Conservation (phyloP, 2,113 vertebrate genomes). For the Microtus ochrogaster region DNA sequence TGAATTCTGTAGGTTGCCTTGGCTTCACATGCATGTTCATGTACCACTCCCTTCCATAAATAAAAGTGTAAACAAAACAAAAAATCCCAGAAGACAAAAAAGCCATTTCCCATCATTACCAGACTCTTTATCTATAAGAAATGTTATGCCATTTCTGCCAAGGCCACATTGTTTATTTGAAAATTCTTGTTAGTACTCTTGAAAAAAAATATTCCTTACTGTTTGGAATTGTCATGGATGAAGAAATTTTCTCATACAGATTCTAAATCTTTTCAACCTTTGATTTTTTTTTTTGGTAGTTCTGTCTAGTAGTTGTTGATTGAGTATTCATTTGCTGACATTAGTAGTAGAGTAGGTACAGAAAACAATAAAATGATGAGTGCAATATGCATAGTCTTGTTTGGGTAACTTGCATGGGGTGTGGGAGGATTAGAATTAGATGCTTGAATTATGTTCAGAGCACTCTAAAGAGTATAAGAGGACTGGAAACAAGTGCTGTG, state of each 20-base stretch:
- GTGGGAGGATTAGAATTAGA: constrained; percentile 21
- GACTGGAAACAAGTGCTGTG: not conserved
- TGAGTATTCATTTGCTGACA: not conserved
- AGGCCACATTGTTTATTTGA: not conserved
- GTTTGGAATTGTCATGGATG: not conserved
- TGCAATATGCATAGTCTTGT: not conserved
- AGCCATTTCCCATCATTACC: not conserved
- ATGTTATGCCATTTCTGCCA: not conserved
- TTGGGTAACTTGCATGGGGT: constrained; percentile 4
- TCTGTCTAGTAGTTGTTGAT: constrained; percentile 32
- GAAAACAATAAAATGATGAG: not conserved
- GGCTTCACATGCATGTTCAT: not conserved
- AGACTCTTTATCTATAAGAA: not conserved
- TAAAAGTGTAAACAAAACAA: not conserved
- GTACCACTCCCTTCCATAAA: not conserved
- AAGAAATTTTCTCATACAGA: not conserved
- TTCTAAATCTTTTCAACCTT: not conserved
- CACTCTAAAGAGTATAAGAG: not conserved
- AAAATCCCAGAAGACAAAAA: not conserved
- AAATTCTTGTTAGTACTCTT: not conserved
- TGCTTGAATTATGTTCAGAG: not conserved
- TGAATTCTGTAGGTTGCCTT: not conserved
- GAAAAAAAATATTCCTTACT: not conserved
- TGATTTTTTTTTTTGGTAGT: constrained; percentile 41
- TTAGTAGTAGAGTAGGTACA: not conserved